Percentiles rank a stretch among this genome's conserved stretches.
phyloP scores from a whole-genome alignment of 1,140 invertebrate species.

The Atta cephalotes region DNA sequence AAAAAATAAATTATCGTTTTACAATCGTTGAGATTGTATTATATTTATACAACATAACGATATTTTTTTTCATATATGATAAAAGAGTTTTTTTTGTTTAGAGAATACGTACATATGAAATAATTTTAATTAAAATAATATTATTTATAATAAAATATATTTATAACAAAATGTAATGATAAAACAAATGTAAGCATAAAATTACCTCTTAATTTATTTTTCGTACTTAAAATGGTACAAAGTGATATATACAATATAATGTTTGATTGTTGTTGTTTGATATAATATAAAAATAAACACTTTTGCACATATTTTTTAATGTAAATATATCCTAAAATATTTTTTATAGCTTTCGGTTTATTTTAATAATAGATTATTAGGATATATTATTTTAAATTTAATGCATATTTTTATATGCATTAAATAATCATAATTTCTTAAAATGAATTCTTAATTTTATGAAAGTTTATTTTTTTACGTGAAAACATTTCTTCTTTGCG shows the following conservation, averaged over 20 bases:
- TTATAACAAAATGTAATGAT: not conserved
- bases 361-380: not conserved
- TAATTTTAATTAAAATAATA: not conserved
- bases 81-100: not conserved
- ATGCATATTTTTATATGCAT: not conserved
- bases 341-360: not conserved
- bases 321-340: not conserved
- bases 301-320: not conserved
- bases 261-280: not conserved
- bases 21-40: slow-evolving; percentile 14
- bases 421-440: not conserved
- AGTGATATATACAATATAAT: not conserved
- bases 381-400: not conserved
- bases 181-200: not conserved
- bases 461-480: not conserved
- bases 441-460: not conserved
- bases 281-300: not conserved
- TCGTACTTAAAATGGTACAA: too few species aligned
- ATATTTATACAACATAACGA: not conserved
- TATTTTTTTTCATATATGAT: not conserved
- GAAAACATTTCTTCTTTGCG: not conserved
- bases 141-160: too few species aligned
- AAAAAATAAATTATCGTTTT: not conserved
- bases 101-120: not conserved
- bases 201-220: not conserved